Evolutionary conservation across 2,113 vertebrate species (phyloP), one percentile per base, ranked within the genome.

Genomic region (Eclectus roratus): DNA sequence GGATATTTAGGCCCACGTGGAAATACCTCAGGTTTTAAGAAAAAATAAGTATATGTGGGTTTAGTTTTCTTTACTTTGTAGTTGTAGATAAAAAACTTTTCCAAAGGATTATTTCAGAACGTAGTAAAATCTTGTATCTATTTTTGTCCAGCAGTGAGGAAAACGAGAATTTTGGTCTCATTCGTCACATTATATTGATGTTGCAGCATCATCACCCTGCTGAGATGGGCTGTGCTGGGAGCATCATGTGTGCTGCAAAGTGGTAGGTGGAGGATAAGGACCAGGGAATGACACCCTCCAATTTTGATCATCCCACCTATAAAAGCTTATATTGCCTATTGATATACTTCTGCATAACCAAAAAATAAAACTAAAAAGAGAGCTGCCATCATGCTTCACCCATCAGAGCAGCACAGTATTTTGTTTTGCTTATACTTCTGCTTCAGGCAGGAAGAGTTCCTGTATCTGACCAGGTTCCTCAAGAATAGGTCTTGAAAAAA

Each of bases 261-360:
- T 4, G 4, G 16, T 25, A 84, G 41, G 21, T 3, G 39, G 23
- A 18, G 21, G 52, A 35, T 73, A 61, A 53, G 46, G 46, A 53
- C 11, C 0, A 0, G 7, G n/a, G 33, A 29, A n/a, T 1, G 14
- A 24, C 1, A 1, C 2, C 8, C 31, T 17, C 46, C 11, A 5
- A 10, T 28, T 33, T 13, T 1, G 1, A 10, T 46, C 24, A 8
- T 27, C 55, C 28, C 6, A 0, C 27, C 47, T 44, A 31, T 44
- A 29, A 56, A 35, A 35, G 14, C 37, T 65, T 41, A 27, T 58
- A 44, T 35, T 9, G 33, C 31, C 37, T 53, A 27, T 24, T 55
- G 18, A 23, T 31, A n/a, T 17, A 13, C 24, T 70, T 70, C 49
- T 33, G 39, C 44, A n/a, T 16, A 65, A 25, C 17, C 23, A 27